These are phyloP conservation scores for Lepetodrilus schrolli DNA, from an alignment of 2,888 invertebrate species.

Conservation along the genomic window DNA sequence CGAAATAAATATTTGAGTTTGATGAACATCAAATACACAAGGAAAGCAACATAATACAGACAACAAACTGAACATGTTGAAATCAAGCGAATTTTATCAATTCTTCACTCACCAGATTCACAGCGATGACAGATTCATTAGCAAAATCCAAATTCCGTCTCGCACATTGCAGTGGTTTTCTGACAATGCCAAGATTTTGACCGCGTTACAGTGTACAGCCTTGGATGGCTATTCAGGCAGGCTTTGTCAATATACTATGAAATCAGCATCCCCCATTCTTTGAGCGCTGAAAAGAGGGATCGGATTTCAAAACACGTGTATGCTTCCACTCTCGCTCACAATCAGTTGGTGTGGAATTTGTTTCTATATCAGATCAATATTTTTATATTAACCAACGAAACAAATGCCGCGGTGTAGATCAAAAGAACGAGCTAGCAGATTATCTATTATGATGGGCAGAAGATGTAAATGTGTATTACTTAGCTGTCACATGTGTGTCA, in stretches of 20 bases:
- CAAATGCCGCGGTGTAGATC: not conserved
- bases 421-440: not conserved
- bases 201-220: too few relatives aligned
- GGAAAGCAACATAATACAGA: too few relatives aligned
- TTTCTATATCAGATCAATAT: not conserved
- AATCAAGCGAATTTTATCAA: not conserved
- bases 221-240: too few relatives aligned
- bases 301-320: slow-evolving; percentile 19
- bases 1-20: too few relatives aligned
- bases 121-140: too few relatives aligned
- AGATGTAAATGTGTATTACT: not conserved
- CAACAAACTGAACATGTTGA: not conserved
- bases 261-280: not conserved
- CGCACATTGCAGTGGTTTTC: too few relatives aligned
- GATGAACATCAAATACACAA: too few relatives aligned
- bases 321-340: not conserved
- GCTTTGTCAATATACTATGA: slow-evolving; percentile 4
- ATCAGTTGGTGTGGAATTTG: not conserved
- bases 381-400: not conserved
- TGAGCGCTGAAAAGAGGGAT: not conserved
- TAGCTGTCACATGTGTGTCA: not conserved
- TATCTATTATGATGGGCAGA: not conserved
- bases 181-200: too few relatives aligned
- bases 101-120: not conserved
- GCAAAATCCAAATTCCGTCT: too few relatives aligned